These are phyloP conservation scores for Diadegma fenestrale DNA, from an alignment of 2,888 invertebrate species.

Conservation along the genomic window DNA sequence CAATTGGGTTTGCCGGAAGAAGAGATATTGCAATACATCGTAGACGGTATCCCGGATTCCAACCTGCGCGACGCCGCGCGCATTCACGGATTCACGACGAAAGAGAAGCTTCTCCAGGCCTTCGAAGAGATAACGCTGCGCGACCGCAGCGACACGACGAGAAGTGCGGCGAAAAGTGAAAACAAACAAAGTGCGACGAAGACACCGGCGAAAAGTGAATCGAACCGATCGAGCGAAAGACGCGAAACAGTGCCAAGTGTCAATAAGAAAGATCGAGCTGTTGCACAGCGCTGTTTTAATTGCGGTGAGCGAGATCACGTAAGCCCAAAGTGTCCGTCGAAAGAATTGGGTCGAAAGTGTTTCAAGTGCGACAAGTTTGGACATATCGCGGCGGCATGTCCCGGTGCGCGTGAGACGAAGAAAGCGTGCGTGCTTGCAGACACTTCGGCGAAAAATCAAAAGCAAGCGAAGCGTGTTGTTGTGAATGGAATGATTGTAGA, in stretches of 20 bases:
- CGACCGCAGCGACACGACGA: conserved; percentile 31
- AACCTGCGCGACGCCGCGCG: conserved; percentile 59
- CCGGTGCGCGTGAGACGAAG: conserved; percentile 20
- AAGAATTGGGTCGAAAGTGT: conserved; percentile 36
- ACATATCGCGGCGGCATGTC: conserved; percentile 34
- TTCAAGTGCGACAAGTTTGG: conserved; percentile 31
- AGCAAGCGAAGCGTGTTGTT: conserved; percentile 22
- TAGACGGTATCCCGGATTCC: conserved; percentile 66
- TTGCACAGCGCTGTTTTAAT: conserved; percentile 22
- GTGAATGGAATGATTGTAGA: conserved; percentile 24
- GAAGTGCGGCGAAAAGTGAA: conserved; percentile 22
- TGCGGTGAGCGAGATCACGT: conserved; percentile 32
- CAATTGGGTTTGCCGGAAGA: conserved; percentile 51
- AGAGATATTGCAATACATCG: conserved; percentile 60
- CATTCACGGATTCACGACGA: conserved; percentile 61
- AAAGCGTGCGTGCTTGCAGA: conserved; percentile 23
- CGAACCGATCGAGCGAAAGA: conserved; percentile 3
- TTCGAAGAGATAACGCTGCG: conserved; percentile 59
- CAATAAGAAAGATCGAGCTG: conserved; percentile 9
- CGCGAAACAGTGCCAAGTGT: conserved; percentile 24
- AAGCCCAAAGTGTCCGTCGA: conserved; percentile 23
- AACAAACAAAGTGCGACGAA: conserved; percentile 7
- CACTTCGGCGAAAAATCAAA: background rate
- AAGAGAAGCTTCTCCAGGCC: conserved; percentile 58
- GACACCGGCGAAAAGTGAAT: conserved; percentile 13